Percentiles rank a stretch among this genome's conserved stretches.
These are phyloP conservation scores for Pogonomyrmex californicus DNA, from an alignment of 1,140 invertebrate genomes.

Conservation along the genomic window DNA sequence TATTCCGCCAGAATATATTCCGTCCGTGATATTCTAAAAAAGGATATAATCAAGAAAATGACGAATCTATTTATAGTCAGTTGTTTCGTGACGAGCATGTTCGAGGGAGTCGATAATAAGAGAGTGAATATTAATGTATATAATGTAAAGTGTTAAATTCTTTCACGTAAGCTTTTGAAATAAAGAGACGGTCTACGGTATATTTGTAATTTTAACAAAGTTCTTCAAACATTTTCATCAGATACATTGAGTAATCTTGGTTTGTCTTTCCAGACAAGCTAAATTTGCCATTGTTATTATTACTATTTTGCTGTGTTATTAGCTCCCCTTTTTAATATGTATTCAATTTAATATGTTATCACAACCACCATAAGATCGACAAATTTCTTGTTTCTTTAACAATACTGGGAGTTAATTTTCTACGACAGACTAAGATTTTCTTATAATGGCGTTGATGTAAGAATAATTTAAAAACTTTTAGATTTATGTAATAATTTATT, in stretches of 20 bases:
- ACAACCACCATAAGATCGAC: background rate
- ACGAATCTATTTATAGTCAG: background rate
- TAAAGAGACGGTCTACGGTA: background rate
- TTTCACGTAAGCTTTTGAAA: constrained; percentile 20
- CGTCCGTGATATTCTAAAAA: background rate
- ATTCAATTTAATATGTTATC: background rate
- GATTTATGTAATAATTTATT: background rate
- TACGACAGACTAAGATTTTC: background rate
- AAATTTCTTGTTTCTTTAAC: background rate
- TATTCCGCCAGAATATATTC: background rate
- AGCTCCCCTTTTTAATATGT: background rate
- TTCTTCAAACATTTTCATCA: constrained; percentile 1
- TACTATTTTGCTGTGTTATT: background rate
- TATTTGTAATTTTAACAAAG: background rate
- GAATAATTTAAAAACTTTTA: background rate
- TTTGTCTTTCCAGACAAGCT: background rate
- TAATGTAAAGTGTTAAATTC: background rate
- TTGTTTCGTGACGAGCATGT: background rate
- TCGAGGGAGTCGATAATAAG: background rate
- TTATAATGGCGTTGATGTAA: background rate
- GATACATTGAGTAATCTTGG: background rate
- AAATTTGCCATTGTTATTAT: background rate
- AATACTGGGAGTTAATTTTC: constrained; percentile 1
- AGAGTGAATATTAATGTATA: background rate
- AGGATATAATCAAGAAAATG: background rate